These are phyloP conservation scores for Probaryconus sp. DNA, from an alignment of 1,140 invertebrate species.

Conservation along the genomic window DNA sequence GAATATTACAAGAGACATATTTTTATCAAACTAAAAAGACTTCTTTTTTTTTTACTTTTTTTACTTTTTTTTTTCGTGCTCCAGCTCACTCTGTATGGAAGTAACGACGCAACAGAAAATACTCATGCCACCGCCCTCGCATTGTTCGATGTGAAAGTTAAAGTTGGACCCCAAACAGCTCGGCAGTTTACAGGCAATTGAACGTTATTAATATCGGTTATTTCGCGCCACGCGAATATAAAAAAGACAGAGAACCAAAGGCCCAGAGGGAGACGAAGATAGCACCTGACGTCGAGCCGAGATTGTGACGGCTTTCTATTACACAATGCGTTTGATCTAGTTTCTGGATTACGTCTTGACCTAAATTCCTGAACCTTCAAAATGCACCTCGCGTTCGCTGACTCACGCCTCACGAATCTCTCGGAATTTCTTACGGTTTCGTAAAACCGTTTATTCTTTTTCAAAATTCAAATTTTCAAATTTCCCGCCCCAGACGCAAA, in stretches of 20 bases:
- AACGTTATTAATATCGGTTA: conserved; percentile 58
- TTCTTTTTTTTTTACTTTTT: conserved; percentile 23
- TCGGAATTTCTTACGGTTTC: too few relatives aligned
- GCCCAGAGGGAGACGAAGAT: conserved; percentile 40
- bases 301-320: conserved; percentile 18
- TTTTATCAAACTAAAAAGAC: too few relatives aligned
- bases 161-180: conserved; percentile 48
- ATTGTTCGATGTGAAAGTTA: conserved; percentile 61
- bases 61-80: conserved; percentile 13
- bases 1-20: too few relatives aligned
- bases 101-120: conserved; percentile 46
- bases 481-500: too few relatives aligned
- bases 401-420: too few relatives aligned
- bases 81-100: conserved; percentile 19
- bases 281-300: conserved; percentile 6
- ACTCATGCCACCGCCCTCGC: conserved; percentile 53
- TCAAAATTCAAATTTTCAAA: too few relatives aligned
- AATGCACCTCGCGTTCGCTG: conserved; percentile 30
- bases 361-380: conserved; percentile 48
- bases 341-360: conserved; percentile 36
- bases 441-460: too few relatives aligned
- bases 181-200: conserved; percentile 47
- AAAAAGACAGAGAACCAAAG: conserved; percentile 19
- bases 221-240: conserved; percentile 21
- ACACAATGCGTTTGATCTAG: conserved; percentile 45